Base-by-base conservation (phyloP, 53 echinoderm and acorn worm species). In the Pentamera pediparva region DNA sequence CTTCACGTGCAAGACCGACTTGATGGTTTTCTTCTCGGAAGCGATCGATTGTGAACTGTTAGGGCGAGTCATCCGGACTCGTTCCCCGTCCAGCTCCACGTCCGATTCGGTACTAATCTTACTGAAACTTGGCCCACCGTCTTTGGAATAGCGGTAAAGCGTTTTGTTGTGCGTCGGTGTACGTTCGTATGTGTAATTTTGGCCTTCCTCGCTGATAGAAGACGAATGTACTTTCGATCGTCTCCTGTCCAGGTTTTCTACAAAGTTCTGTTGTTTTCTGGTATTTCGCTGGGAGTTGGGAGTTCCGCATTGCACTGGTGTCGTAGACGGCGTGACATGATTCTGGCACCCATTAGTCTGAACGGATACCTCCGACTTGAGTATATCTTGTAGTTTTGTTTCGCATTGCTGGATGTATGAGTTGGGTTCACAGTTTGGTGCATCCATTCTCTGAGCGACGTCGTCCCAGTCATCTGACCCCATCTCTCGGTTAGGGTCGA, bases 401-500 rank as follows among this genome's bases (percentile, higher is more conserved):
- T 72, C 73, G 54, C 73, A 72, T 34, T 72, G 73, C 24, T 52
- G 33, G 35, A 72, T 72, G 47, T 76, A 76, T 13, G 84, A 84
- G 2, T 60, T 77, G 7, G 84, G 79, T 29, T 89, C 85, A 30
- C 67, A 75, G 19, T 71, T 69, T 27, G 75, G 75, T 18, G 70
- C 59, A 59, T 75, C 81, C 15, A 69, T 35, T 51, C 87, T 87
- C 28, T 87, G 79, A 37, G 82, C 55, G 13, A 78, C 78, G 54
- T 90, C 86, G 29, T 85, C 81, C 76, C 81, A 85, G 78, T 85
- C 89, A 5, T 81, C 85, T 0, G 77, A 85, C 17, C 77, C 85
- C 24, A 78, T 73, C 59, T 81, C 81, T n/a, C 89, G 74, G 45
- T 87, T 78, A 26, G 57, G 48, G 39, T 74, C 85, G 5, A 59